Evolutionary conservation across 92 coral and sea anemone genomes (phyloP).

Genomic region (Phenganax marumi): DNA sequence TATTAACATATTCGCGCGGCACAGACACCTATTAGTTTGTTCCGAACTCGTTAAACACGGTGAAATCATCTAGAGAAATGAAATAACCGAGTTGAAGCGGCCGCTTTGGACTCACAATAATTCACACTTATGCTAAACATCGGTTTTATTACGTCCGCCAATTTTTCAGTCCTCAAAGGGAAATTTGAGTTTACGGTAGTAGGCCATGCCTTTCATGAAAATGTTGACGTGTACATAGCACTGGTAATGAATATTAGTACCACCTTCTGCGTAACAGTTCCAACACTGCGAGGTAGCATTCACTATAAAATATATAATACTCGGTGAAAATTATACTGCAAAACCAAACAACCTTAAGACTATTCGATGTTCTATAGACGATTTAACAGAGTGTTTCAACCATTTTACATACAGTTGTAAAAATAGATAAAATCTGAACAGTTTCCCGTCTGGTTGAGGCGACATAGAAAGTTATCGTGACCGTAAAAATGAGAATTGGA

Average conservation of each 20-base stretch:
- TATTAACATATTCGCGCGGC: neutral
- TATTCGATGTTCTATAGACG: neutral
- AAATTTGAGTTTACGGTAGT: too few species aligned
- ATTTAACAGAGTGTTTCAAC: neutral
- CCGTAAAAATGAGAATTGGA: neutral
- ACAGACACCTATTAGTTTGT: neutral
- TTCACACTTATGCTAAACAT: constrained; percentile 31
- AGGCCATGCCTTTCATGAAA: too few species aligned
- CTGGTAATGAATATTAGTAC: too few species aligned
- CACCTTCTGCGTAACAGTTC: too few species aligned
- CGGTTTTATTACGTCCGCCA: neutral
- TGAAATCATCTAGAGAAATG: neutral
- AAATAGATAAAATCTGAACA: too few species aligned
- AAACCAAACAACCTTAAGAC: neutral
- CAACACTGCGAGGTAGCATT: neutral
- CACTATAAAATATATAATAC: neutral
- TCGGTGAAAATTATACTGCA: neutral
- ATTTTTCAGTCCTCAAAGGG: neutral
- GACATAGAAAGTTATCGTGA: neutral
- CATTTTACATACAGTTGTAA: too few species aligned
- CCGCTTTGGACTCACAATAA: neutral
- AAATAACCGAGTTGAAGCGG: constrained; percentile 3
- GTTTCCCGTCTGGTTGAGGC: neutral
- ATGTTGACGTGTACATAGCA: too few species aligned
- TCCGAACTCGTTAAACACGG: constrained; percentile 15